Conservation (phyloP, 1,140 invertebrate species). For the Bombus confusus region DNA sequence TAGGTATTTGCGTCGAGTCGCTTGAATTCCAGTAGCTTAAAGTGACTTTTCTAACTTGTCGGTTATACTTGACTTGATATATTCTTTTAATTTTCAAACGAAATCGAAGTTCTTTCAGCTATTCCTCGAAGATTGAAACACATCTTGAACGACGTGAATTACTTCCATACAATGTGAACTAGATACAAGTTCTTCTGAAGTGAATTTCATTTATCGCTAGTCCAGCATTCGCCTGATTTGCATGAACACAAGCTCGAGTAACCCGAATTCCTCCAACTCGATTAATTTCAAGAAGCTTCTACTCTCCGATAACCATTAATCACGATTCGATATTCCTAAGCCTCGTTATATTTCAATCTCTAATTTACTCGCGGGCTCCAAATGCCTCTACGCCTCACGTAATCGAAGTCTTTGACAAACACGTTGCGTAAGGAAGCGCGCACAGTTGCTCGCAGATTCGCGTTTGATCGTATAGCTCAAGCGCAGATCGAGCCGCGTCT, state of each 20-base stretch:
- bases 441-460: neutral
- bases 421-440: neutral
- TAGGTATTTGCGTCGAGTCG: neutral
- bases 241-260: neutral
- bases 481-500: neutral
- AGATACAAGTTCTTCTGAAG: neutral
- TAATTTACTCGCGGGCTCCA: too few species aligned
- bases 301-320: neutral
- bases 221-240: neutral
- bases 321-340: neutral
- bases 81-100: neutral
- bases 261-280: neutral
- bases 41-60: neutral
- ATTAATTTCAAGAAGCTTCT: too few species aligned
- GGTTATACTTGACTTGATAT: neutral
- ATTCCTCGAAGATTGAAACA: neutral
- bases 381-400: neutral
- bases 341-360: neutral
- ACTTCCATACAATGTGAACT: neutral
- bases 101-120: neutral
- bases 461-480: too few species aligned
- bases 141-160: neutral
- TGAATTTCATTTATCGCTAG: neutral
- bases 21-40: neutral
- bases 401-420: too few species aligned